phyloP scores from a whole-genome alignment of 2,888 invertebrate genomes.

The Drosophila algonquin region DNA sequence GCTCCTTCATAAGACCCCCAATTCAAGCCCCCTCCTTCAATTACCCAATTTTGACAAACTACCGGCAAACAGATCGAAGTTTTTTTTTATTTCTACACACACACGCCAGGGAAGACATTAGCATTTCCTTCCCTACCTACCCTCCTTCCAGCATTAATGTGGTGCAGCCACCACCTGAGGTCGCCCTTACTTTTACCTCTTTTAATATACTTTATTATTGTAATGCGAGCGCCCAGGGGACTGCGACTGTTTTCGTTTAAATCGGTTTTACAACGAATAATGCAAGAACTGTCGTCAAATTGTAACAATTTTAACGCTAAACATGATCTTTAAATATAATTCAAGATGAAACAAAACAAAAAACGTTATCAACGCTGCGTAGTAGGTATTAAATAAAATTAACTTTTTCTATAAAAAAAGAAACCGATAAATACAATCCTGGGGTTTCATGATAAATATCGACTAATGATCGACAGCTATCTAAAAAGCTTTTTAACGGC shows the following conservation, averaged over 20 bases:
- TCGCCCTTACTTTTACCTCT: background rate
- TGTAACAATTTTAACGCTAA: slow-evolving; percentile 64
- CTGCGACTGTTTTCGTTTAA: slow-evolving; percentile 44
- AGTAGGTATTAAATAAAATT: slow-evolving; percentile 79
- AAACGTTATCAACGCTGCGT: slow-evolving; percentile 71
- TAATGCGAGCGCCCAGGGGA: background rate
- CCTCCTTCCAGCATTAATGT: background rate
- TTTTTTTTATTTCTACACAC: background rate
- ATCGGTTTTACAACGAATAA: slow-evolving; percentile 60
- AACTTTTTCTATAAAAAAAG: slow-evolving; percentile 70
- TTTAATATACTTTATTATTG: background rate
- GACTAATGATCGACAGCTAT: too few species aligned
- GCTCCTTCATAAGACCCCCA: slow-evolving; percentile 18
- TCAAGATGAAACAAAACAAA: slow-evolving; percentile 51
- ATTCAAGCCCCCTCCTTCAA: background rate
- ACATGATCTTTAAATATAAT: slow-evolving; percentile 64
- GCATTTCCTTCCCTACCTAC: background rate
- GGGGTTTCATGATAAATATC: background rate
- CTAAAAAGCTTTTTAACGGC: too few species aligned
- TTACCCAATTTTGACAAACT: slow-evolving; percentile 43
- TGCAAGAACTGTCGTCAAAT: slow-evolving; percentile 57
- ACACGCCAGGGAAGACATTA: background rate
- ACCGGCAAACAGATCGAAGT: background rate
- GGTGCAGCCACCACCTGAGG: background rate
- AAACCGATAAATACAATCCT: slow-evolving; percentile 20